Evolutionary conservation across 2,113 vertebrate species (phyloP), one percentile per base, ranked within the genome.

Genomic region (Mionectes macconnelli): DNA sequence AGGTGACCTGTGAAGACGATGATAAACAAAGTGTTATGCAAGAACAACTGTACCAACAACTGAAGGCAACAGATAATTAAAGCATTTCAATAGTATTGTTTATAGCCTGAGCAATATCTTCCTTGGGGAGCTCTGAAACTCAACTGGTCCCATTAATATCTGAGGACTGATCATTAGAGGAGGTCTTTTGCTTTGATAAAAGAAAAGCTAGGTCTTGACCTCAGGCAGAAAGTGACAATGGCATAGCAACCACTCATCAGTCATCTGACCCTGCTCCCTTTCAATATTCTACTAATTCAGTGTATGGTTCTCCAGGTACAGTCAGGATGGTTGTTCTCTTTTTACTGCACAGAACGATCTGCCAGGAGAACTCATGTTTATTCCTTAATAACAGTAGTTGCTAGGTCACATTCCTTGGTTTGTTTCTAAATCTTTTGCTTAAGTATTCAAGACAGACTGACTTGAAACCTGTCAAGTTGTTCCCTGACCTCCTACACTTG

Each of bases 21-120:
- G 63, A 77, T 31, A 93, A 88, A 78, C 63, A 60, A 85, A 81
- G 66, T 55, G 53, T 50, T 37, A 19, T 67, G 55, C 47, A 47
- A 77, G 73, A 89, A 60, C 39, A 84, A 14, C 80, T 50, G 6
- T 25, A 44, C 33, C 66, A 84, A 44, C 52, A 70, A 53, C 39
- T 39, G 37, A 91, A 77, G 44, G 27, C 76, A 92, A 49, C 31
- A 50, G 79, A 79, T 94, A 96, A 96, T 94, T 90, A 89, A 92
- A 84, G 45, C 24, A 80, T 92, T 87, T 90, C 73, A 75, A 13
- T 40, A 28, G 35, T 62, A 57, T 57, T 44, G 2, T 52, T 53
- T 7, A 2, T 55, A 87, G 47, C 44, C 33, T 66, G 49, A 75
- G 45, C 62, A 78, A 55, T 75, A 39, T 47, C 30, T 78, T 79